A percentile compares a stretch with the other conserved stretches of the same genome.
Conservation (phyloP, 2,888 invertebrate species). For the Odontothrips loti region DNA sequence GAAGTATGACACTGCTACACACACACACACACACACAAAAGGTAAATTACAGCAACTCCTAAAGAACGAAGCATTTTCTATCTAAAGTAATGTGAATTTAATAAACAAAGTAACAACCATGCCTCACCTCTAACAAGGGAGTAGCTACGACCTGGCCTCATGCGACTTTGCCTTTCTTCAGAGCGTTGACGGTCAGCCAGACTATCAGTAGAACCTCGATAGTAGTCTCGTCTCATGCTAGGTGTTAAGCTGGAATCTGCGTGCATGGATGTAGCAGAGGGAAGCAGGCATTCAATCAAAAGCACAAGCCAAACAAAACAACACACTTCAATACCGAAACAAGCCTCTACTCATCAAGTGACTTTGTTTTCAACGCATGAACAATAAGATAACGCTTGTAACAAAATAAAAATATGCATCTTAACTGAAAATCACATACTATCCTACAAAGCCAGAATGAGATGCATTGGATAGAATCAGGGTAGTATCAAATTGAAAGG, state of each 20-base stretch:
- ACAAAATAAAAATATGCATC: too few species aligned
- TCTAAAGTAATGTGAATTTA: conserved; percentile 40
- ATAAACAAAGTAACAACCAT: conserved; percentile 38
- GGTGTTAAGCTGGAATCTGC: conserved; percentile 37
- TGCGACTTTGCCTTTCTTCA: conserved; percentile 33
- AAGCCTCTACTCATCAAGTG: too few species aligned
- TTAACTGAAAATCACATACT: too few species aligned
- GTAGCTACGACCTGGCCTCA: conserved; percentile 31
- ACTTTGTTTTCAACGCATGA: too few species aligned
- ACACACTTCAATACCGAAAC: conserved; percentile 31
- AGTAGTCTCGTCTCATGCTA: conserved; percentile 76
- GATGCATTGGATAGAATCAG: too few species aligned
- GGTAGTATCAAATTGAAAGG: too few species aligned
- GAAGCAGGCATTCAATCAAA: conserved; percentile 34
- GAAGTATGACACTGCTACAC: too few species aligned
- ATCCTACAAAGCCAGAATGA: too few species aligned
- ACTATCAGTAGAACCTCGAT: conserved; percentile 87
- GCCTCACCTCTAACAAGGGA: conserved; percentile 57
- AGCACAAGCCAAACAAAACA: conserved; percentile 34
- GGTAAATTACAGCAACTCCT: conserved; percentile 36
- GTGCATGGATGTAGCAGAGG: conserved; percentile 37
- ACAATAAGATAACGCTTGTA: too few species aligned
- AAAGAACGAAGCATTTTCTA: conserved; percentile 35
- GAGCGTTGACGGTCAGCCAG: conserved; percentile 55
- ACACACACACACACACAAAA: conserved; percentile 40